Evolutionary conservation across 2,113 vertebrate species (phyloP).

Genomic region (Corythornis madagascariensis): DNA sequence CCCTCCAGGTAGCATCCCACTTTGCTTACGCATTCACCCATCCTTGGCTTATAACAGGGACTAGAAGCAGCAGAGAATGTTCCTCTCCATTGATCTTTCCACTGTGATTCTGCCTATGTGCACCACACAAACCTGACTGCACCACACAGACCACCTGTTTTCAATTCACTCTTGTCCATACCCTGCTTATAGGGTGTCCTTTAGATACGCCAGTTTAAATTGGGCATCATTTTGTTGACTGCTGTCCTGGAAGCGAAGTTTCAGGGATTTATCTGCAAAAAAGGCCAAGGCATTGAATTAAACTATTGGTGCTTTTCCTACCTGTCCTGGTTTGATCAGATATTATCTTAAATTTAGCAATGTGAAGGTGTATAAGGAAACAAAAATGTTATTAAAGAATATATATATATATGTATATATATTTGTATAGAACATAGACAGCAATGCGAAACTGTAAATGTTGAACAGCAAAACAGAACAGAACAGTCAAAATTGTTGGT

Average conservation of each 20-base stretch:
- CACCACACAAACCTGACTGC: background rate
- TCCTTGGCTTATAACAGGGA: background rate
- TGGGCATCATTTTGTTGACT: background rate
- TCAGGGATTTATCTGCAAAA: background rate
- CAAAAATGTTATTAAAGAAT: too few relatives aligned
- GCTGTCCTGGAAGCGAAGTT: background rate
- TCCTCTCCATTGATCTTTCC: background rate
- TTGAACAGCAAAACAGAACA: too few relatives aligned
- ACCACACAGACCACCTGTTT: background rate
- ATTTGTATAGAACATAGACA: too few relatives aligned
- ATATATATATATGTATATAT: too few relatives aligned
- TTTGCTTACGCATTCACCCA: accelerated
- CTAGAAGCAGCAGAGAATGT: background rate
- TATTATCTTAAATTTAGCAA: too few relatives aligned
- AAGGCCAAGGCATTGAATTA: background rate
- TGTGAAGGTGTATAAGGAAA: too few relatives aligned
- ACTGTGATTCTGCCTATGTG: background rate
- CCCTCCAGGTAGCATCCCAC: background rate
- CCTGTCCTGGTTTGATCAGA: too few relatives aligned
- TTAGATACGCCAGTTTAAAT: accelerated
- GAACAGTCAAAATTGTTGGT: too few relatives aligned
- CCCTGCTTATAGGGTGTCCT: background rate
- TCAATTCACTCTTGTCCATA: background rate
- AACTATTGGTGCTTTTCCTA: background rate
- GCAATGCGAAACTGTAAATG: too few relatives aligned